Evolutionary conservation across 2,888 invertebrate species (phyloP).

Genomic region (Caenorhabditis wallacei): DNA sequence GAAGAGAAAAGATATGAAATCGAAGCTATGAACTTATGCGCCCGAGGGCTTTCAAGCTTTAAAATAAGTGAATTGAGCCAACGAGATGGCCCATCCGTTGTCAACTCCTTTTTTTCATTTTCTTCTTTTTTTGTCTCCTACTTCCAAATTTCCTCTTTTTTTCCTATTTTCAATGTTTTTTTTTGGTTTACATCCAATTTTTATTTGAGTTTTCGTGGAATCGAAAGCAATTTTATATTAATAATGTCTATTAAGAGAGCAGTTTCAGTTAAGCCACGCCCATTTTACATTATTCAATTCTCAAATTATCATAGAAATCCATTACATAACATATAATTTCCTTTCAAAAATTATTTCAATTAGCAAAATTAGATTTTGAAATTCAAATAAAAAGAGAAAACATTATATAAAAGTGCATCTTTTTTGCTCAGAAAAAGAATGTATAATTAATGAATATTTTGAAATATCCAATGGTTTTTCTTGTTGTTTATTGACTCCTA

Average conservation of each 20-base stretch:
- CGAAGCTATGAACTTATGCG: slow-evolving; percentile 51
- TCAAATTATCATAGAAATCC: background rate
- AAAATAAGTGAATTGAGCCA: slow-evolving; percentile 53
- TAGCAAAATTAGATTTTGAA: slow-evolving; percentile 1
- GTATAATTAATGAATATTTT: slow-evolving; percentile 5
- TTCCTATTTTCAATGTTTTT: slow-evolving; percentile 25
- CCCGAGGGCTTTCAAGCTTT: slow-evolving; percentile 51
- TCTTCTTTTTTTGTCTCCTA: slow-evolving; percentile 25
- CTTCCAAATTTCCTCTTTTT: slow-evolving; percentile 9
- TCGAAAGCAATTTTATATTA: background rate
- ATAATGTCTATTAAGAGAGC: background rate
- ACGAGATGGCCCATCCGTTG: slow-evolving; percentile 26
- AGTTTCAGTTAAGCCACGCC: no score
- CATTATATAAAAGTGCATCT: background rate
- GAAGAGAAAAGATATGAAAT: slow-evolving; percentile 30
- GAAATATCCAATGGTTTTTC: background rate
- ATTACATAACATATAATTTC: background rate
- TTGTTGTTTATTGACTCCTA: background rate
- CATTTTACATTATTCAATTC: no score
- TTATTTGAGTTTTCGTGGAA: slow-evolving; percentile 1
- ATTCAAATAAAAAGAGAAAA: background rate
- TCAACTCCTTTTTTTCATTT: slow-evolving; percentile 40
- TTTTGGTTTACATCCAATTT: slow-evolving; percentile 9
- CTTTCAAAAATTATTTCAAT: background rate
- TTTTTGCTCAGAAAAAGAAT: background rate